These are phyloP conservation scores for Agonopterix subpropinquella DNA, from an alignment of 2,888 invertebrate genomes.

Conservation along the genomic window DNA sequence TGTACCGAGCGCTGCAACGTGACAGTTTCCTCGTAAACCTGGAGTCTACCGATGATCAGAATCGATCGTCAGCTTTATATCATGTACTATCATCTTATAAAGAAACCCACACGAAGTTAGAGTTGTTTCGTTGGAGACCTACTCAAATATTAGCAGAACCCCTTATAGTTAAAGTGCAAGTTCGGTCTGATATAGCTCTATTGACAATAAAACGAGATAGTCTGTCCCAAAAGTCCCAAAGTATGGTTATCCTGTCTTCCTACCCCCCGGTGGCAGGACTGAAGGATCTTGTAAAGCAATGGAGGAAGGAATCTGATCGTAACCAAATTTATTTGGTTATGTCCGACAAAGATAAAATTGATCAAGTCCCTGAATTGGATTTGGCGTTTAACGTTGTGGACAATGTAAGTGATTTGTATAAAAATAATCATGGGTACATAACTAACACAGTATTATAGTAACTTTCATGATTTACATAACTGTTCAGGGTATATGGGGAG, in stretches of 20 bases:
- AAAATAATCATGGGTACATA: too few relatives aligned
- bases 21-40: constrained; percentile 27
- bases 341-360: constrained; percentile 26
- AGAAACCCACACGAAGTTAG: constrained; percentile 13
- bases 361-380: constrained; percentile 31
- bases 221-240: constrained; percentile 23
- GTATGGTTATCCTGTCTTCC: constrained; percentile 24
- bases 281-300: constrained; percentile 25
- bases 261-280: constrained; percentile 28
- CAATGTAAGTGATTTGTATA: constrained; percentile 22
- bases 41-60: constrained; percentile 11
- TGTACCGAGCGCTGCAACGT: constrained; percentile 17
- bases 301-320: constrained; percentile 26
- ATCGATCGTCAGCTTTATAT: constrained; percentile 20
- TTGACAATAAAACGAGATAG: constrained; percentile 19
- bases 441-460: too few relatives aligned
- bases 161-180: constrained; percentile 24
- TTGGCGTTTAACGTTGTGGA: constrained; percentile 30
- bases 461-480: too few relatives aligned
- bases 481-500: constrained; percentile 29
- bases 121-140: constrained; percentile 27
- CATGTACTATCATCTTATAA: constrained; percentile 20
- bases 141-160: constrained; percentile 13
- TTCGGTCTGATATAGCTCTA: constrained; percentile 20
- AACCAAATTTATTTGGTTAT: constrained; percentile 32